Evolutionary conservation across 2,888 invertebrate species (phyloP).

Genomic region (Nephrotoma flavescens): DNA sequence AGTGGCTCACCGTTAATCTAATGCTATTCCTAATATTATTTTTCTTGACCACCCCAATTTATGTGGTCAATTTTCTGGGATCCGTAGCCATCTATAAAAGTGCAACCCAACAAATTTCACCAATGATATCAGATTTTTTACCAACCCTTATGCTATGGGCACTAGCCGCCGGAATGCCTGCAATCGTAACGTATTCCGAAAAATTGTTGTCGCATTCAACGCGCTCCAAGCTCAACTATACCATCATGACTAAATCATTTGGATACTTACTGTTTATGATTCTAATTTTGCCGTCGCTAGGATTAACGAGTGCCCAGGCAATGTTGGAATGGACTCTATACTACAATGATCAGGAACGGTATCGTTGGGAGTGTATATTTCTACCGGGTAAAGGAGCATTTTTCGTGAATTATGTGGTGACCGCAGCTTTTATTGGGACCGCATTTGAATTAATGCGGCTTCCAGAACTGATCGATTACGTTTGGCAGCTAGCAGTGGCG

Average conservation of each 20-base stretch:
- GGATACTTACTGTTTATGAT: constrained; percentile 89
- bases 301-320: constrained; percentile 73
- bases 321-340: constrained; percentile 59
- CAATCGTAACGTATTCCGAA: constrained; percentile 79
- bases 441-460: constrained; percentile 80
- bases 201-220: constrained; percentile 89
- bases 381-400: constrained; percentile 91
- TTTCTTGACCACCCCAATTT: constrained; percentile 85
- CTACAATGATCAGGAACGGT: constrained; percentile 40
- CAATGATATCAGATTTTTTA: constrained; percentile 67
- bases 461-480: constrained; percentile 82
- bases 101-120: constrained; percentile 20
- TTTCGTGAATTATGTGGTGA: constrained; percentile 92
- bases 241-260: constrained; percentile 87
- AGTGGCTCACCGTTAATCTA: constrained; percentile 67
- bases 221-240: constrained; percentile 78
- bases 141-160: constrained; percentile 81
- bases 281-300: constrained; percentile 81
- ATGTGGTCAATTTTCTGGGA: constrained; percentile 60
- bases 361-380: constrained; percentile 84
- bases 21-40: constrained; percentile 68
- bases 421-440: constrained; percentile 84
- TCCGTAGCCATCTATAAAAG: background rate
- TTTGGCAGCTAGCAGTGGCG: constrained; percentile 64
- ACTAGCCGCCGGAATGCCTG: constrained; percentile 83